Evolutionary conservation across 2,888 invertebrate genomes (phyloP).

Genomic region (Caenorhabditis angaria): DNA sequence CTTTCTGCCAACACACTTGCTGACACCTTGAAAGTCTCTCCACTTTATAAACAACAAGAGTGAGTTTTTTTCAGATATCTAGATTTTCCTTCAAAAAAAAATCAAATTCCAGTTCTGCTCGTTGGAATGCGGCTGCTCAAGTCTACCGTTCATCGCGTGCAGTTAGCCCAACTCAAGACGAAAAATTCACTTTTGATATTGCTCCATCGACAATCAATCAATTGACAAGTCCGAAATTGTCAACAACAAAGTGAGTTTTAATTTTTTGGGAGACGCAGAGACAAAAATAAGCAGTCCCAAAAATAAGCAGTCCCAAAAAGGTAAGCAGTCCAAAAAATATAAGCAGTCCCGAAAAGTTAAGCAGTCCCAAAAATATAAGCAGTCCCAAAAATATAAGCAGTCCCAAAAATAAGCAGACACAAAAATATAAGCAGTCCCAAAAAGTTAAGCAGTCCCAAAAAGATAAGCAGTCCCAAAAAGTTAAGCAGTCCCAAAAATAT

Average conservation of each 20-base stretch:
- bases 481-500: too few species aligned
- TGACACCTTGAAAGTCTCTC: constrained; percentile 68
- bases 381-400: too few species aligned
- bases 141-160: constrained; percentile 69
- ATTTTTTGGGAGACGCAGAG: constrained; percentile 1
- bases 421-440: too few species aligned
- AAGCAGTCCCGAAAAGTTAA: constrained; percentile 3
- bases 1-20: constrained; percentile 65
- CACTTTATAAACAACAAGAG: constrained; percentile 70
- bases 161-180: constrained; percentile 61
- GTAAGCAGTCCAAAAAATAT: background rate
- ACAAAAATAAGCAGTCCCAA: background rate
- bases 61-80: too few species aligned
- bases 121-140: constrained; percentile 70
- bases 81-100: constrained; percentile 11
- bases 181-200: constrained; percentile 34
- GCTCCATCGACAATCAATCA: constrained; percentile 20
- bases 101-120: constrained; percentile 55
- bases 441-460: too few species aligned
- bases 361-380: too few species aligned
- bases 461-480: too few species aligned
- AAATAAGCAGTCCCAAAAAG: background rate
- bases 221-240: constrained; percentile 35
- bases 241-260: constrained; percentile 27
- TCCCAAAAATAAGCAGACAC: constrained; percentile 3